Conservation (phyloP, 2,888 invertebrate species). For the Drosophila helvetica region DNA sequence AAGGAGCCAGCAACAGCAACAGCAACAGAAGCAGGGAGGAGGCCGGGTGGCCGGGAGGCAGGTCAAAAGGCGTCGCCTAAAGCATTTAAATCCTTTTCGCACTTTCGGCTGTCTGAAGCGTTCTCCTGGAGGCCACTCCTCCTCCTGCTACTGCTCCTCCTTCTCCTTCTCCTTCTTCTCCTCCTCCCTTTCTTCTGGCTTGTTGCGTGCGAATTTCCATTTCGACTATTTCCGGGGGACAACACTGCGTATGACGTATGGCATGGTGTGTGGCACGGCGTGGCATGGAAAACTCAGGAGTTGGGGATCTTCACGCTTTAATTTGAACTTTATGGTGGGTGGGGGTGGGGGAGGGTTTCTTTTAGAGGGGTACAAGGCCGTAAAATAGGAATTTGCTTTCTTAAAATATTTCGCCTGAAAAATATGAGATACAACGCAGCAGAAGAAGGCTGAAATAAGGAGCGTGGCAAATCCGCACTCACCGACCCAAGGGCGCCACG, state of each 20-base stretch:
- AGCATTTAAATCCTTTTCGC: constrained; percentile 80
- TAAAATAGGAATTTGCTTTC: constrained; percentile 80
- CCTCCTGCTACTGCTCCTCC: constrained; percentile 5
- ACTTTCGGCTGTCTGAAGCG: constrained; percentile 57
- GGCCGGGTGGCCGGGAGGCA: neutral
- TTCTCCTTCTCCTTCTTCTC: too few relatives aligned
- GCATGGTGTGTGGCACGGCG: constrained; percentile 38
- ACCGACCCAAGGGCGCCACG: neutral
- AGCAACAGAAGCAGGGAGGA: neutral
- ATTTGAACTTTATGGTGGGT: constrained; percentile 6
- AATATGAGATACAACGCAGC: constrained; percentile 67
- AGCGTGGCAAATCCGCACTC: constrained; percentile 14
- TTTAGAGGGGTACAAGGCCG: constrained; percentile 44
- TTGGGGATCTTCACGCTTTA: constrained; percentile 1
- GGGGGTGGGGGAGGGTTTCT: constrained; percentile 2
- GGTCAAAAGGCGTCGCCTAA: constrained; percentile 75
- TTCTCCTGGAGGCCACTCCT: neutral
- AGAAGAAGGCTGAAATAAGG: constrained; percentile 17
- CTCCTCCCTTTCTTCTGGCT: constrained; percentile 51
- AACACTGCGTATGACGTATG: constrained; percentile 60
- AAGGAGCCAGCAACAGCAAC: neutral
- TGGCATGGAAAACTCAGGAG: neutral
- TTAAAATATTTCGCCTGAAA: constrained; percentile 77
- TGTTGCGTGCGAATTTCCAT: constrained; percentile 63
- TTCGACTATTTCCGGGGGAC: constrained; percentile 43